Conservation (phyloP, 2,113 vertebrate genomes). For the Ammodytes dubius region DNA sequence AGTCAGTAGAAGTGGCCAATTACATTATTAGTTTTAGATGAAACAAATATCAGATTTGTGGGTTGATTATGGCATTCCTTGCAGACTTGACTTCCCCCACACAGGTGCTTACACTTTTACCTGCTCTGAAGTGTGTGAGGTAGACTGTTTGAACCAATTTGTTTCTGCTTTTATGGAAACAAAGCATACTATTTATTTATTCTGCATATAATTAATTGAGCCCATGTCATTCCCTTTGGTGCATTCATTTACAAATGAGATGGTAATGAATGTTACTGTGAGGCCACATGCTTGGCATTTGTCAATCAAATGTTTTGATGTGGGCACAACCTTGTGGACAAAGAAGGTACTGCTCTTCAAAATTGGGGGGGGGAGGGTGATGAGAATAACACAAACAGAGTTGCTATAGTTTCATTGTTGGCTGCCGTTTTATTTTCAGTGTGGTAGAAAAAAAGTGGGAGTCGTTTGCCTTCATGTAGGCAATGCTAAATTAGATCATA, state of each 20-base stretch:
- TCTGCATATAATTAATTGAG: neutral
- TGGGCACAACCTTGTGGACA: neutral
- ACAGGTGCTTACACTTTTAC: neutral
- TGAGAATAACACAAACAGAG: neutral
- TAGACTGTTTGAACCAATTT: neutral
- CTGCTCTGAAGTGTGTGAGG: no score
- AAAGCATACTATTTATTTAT: neutral
- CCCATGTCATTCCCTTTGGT: neutral
- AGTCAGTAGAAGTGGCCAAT: no score
- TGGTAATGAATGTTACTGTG: neutral
- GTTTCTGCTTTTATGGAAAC: no score
- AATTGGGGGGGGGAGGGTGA: neutral
- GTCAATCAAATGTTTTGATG: neutral
- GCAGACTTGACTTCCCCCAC: neutral
- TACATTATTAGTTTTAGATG: no score
- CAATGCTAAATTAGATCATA: neutral
- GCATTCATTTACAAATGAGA: neutral
- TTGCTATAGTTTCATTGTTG: neutral
- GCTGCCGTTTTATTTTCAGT: constrained; percentile 21
- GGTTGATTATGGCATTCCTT: no score
- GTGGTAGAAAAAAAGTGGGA: neutral
- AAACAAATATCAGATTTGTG: no score
- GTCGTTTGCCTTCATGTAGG: neutral
- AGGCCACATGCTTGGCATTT: neutral
- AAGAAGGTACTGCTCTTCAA: neutral